These are phyloP conservation scores for Leptatherina wallacei DNA, from an alignment of 2,797 vertebrate genomes.

Conservation along the genomic window DNA sequence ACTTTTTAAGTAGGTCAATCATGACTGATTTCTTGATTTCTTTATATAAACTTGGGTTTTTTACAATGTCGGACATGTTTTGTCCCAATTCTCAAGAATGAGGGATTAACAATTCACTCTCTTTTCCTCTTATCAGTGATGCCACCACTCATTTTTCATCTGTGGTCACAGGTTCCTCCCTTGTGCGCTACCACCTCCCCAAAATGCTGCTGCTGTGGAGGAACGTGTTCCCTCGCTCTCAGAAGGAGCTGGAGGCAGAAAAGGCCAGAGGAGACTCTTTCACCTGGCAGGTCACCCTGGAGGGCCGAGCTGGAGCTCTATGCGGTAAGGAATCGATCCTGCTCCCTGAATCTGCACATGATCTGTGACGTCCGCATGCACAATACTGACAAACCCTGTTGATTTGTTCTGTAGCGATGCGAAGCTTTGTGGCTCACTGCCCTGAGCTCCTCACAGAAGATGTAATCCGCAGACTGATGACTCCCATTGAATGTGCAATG, in stretches of 20 bases:
- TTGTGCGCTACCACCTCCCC: constrained; percentile 96
- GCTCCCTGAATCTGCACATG: neutral
- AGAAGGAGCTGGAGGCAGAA: constrained; percentile 97
- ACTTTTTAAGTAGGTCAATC: too few species aligned
- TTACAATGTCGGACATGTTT: too few species aligned
- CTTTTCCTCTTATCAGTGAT: neutral
- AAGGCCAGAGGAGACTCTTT: constrained; percentile 97
- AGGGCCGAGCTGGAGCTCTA: constrained; percentile 95
- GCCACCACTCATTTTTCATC: neutral
- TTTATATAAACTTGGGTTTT: too few species aligned
- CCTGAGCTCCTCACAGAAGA: constrained; percentile 97
- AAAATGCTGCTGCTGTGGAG: constrained; percentile 98
- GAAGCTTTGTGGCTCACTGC: constrained; percentile 98
- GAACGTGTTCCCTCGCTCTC: constrained; percentile 97
- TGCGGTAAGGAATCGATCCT: constrained; percentile 87
- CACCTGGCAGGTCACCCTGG: constrained; percentile 98
- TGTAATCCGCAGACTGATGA: constrained; percentile 97
- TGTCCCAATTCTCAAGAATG: too few species aligned
- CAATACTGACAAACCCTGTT: constrained; percentile 5
- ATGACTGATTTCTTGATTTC: too few species aligned
- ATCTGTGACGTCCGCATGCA: neutral
- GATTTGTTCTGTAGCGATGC: constrained; percentile 88
- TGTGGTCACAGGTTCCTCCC: constrained; percentile 87
- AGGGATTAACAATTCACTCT: neutral
- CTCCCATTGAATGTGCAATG: constrained; percentile 98